These are phyloP conservation scores for Scolopax rusticola DNA, from an alignment of 2,797 vertebrate genomes.

Conservation along the genomic window DNA sequence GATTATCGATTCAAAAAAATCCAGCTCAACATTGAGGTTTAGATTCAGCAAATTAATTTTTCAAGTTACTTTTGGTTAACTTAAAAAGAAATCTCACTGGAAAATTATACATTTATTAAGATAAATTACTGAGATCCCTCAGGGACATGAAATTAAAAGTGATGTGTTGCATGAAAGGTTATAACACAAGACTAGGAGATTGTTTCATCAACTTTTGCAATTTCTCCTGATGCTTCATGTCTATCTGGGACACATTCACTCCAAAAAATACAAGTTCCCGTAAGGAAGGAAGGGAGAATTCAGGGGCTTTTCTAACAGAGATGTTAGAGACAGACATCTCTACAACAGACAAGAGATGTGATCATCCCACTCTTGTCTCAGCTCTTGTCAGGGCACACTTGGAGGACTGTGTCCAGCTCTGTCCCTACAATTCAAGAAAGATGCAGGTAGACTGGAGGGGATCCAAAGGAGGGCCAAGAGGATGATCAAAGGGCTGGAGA, in stretches of 20 bases:
- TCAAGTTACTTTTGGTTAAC: conserved; percentile 6
- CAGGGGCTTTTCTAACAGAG: not conserved
- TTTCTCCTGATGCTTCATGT: not conserved
- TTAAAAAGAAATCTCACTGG: not conserved
- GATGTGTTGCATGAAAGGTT: not conserved
- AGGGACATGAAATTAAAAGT: not conserved
- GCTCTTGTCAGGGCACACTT: fast-evolving
- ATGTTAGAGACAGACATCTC: too few species aligned
- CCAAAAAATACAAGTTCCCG: not conserved
- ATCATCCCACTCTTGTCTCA: not conserved
- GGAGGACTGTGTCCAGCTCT: not conserved
- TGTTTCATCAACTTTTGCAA: not conserved
- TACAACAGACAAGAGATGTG: not conserved
- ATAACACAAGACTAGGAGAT: not conserved
- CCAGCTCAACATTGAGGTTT: not conserved
- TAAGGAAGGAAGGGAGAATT: not conserved
- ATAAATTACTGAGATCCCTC: conserved; percentile 30
- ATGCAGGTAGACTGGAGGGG: not conserved
- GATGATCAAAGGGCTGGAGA: not conserved
- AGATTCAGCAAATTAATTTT: conserved; percentile 30
- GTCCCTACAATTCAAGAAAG: not conserved
- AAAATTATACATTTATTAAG: conserved; percentile 9
- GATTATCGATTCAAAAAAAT: not conserved
- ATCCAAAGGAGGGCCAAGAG: not conserved
- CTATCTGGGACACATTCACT: not conserved